Evolutionary conservation across 2,888 invertebrate species (phyloP), one percentile per base, ranked within the genome.

Genomic region (Galeopsomyia nigrocyanea): DNA sequence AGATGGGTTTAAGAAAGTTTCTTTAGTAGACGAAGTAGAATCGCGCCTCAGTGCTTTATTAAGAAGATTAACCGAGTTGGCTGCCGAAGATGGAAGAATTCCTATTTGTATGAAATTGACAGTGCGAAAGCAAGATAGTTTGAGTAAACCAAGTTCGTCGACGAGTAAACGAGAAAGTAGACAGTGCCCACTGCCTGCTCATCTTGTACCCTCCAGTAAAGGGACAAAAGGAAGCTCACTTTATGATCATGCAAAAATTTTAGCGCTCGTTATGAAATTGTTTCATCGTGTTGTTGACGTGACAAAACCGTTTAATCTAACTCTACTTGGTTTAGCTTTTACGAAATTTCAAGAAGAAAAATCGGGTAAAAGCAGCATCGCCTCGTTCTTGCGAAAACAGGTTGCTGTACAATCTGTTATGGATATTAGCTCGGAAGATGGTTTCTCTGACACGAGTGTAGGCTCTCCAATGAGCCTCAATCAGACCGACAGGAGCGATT

Each of bases 241-340:
- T 9, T 88, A 88, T 7, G 89, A 89, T 73, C 87, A 87, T 31
- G 91, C 91, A 1, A 93, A 93, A 86, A 88, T 94, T 71, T 86
- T 94, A 80, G 89, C 88, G 68, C 89, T 91, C 70, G 90, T 93
- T 72, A 93, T 94, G 93, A 90, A 91, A 81, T 88, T 94, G 78
- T 94, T 94, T 82, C 91, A 92, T 82, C 91, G 93, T 82, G 89
- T 92, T 74, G 91, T 94, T 71, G 91, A 93, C 82, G 88, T 92
- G 77, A 89, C 90, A 39, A 91, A 92, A 87, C 92, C 93, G 76
- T 95, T 93, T 87, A 94, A 94, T 86, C 91, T 95, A 79, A 94
- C 94, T 0, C 87, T 94, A 67, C 88, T 95, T 72, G 95, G 94
- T n/a, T 87, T 94, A 80, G 93, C 94, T 21, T 94, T 94, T 83